Base-by-base conservation (phyloP, 2,888 invertebrate species). In the Bhutanitis thaidina region DNA sequence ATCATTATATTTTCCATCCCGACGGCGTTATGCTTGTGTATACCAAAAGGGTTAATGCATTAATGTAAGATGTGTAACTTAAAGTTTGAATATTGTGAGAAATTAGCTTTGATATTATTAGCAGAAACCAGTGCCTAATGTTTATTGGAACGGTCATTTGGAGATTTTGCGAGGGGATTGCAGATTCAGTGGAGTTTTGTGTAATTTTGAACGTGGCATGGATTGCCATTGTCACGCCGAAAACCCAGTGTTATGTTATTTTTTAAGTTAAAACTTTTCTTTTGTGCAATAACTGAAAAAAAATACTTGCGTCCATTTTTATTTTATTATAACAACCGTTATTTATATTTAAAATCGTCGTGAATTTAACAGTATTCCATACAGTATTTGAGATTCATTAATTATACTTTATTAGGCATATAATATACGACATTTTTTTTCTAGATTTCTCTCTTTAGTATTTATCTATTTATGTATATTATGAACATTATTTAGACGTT, bases 291-390 rank as follows among this genome's bases (percentile, higher is more conserved):
- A 89, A 72, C 64, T 75, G 78, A 78, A 76, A 87, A 78, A 76
- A 87, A 87, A 81, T 79, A 75, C 84, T 88, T 88, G 83, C 88
- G 88, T 88, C 88, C 88, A 86, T 81, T 74, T 74, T 77, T 27
- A 67, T 64, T 66, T 71, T 67, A 73, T 67, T 69, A 62, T 65
- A 61, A 39, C 44, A 27, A 39, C 34, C 35, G 15, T 29, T 54
- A 58, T 62, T 57, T 51, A 53, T 60, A 56, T 54, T 59, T 43
- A 59, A 59, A 68, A 69, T 66, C 74, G 74, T 80, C 74, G 74
- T 78, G 78, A 78, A 79, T 80, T 66, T 69, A 80, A 63, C 86
- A 87, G 87, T 87, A 87, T 88, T 85, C 74, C 65, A 63, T 72
- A 59, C 82, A 85, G 85, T 85, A 84, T 84, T 84, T 59, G 68